Evolutionary conservation across 2,113 vertebrate species (phyloP), one percentile per base, ranked within the genome.

Genomic region (Cnemophilus loriae): DNA sequence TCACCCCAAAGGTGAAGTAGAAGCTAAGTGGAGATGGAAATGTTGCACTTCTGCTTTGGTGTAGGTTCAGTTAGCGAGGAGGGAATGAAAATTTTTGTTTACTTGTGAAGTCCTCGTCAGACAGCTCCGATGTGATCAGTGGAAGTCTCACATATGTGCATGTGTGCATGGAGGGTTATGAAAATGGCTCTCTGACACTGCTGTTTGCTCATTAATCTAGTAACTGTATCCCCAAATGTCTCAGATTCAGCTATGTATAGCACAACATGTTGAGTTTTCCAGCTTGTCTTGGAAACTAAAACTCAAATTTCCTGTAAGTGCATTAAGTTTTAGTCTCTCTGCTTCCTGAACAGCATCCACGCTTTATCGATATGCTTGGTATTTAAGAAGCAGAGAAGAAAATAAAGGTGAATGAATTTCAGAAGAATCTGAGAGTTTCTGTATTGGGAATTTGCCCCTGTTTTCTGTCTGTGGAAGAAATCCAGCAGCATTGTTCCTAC

Each of bases 161-260:
- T 3, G 7, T 41, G 26, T 6, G 2, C 49, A 46, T 0, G 0
- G n/a, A 33, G 20, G 33, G 37, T 60, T 89, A 67, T 4, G 47
- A 33, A 77, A 87, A 70, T 33, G 42, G 22, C 64, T 87, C n/a
- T 61, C 42, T 0, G 2, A n/a, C 73, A 17, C 50, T 60, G 23
- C 35, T 77, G 27, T 41, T 75, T 63, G 26, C 60, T 78, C 3
- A 1, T 64, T 73, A 47, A 23, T 50, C 26, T 84, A 8, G 37
- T 56, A 79, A 61, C 53, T 42, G 24, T 49, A 30, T 67, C 61
- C 33, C 35, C 13, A n/a, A 8, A 71, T 64, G 41, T 79, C 75
- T 90, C 35, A 13, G 16, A 53, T 90, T 75, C 42, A 76, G 61
- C 61, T 89, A 16, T 63, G 8, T 53, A 17, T 33, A 78, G 56